A percentile compares a stretch with the other conserved stretches of the same genome.
These are phyloP conservation scores for Tragelaphus buxtoni DNA, from an alignment of 2,113 vertebrate genomes.

Conservation along the genomic window DNA sequence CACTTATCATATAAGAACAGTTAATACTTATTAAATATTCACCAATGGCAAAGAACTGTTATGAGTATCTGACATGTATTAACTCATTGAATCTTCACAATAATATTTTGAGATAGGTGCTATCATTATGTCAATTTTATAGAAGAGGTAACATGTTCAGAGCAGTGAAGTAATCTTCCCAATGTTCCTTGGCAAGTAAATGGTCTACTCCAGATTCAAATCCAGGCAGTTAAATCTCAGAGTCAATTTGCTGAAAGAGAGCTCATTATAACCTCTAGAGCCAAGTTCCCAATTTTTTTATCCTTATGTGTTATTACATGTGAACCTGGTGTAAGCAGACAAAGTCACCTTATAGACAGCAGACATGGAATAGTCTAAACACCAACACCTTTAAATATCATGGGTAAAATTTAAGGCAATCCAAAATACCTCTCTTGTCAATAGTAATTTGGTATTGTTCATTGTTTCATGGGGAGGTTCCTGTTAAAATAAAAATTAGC, in stretches of 20 bases:
- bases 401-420: neutral
- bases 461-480: neutral
- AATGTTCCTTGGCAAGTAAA: neutral
- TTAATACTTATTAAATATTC: neutral
- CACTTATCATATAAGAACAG: neutral
- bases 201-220: neutral
- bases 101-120: neutral
- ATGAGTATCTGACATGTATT: neutral
- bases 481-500: neutral
- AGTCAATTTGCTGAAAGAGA: neutral
- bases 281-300: neutral
- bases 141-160: neutral
- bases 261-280: neutral
- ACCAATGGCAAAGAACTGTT: neutral
- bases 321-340: neutral
- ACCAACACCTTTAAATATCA: neutral
- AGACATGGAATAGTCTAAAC: neutral
- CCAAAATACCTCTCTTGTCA: neutral
- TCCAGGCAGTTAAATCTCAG: neutral
- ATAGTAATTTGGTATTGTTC: neutral
- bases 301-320: neutral
- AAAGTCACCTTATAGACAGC: neutral
- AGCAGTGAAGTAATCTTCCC: neutral
- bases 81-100: neutral
- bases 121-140: neutral